Evolutionary conservation across 2,797 vertebrate genomes (phyloP).

Genomic region (Petrocephalus sullivani): DNA sequence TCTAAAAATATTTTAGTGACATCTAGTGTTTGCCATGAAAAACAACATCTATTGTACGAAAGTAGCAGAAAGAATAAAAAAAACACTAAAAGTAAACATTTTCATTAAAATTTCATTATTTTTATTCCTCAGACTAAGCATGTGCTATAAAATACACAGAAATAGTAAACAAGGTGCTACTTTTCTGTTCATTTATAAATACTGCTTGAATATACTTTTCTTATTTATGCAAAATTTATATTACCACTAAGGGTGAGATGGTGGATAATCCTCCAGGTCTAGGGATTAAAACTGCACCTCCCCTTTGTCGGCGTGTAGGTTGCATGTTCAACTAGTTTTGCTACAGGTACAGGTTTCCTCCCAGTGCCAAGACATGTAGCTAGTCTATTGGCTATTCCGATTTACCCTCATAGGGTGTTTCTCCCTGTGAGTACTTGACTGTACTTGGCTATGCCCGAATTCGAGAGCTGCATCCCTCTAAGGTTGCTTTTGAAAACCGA

Average conservation of each 20-base stretch:
- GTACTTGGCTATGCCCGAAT: background rate
- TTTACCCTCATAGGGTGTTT: background rate
- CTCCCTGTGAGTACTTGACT: background rate
- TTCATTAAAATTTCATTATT: background rate
- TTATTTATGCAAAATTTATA: background rate
- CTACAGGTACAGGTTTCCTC: background rate
- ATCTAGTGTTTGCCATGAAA: constrained; percentile 12
- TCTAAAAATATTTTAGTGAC: background rate
- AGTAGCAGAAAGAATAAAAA: background rate
- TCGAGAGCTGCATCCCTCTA: background rate
- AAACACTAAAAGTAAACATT: background rate
- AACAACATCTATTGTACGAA: background rate
- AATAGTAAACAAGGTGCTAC: background rate
- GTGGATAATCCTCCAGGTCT: background rate
- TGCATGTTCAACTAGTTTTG: background rate
- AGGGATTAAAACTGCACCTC: background rate
- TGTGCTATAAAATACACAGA: background rate
- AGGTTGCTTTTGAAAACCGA: background rate
- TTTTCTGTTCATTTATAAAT: background rate
- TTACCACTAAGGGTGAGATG: background rate
- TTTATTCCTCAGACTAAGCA: background rate
- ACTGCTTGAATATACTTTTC: background rate
- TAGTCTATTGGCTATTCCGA: background rate
- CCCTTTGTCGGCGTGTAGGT: background rate
- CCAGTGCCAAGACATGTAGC: background rate